A percentile compares a stretch with the other conserved stretches of the same genome.
Evolutionary conservation across 2,113 vertebrate species (phyloP).

Genomic region (Aix galericulata): DNA sequence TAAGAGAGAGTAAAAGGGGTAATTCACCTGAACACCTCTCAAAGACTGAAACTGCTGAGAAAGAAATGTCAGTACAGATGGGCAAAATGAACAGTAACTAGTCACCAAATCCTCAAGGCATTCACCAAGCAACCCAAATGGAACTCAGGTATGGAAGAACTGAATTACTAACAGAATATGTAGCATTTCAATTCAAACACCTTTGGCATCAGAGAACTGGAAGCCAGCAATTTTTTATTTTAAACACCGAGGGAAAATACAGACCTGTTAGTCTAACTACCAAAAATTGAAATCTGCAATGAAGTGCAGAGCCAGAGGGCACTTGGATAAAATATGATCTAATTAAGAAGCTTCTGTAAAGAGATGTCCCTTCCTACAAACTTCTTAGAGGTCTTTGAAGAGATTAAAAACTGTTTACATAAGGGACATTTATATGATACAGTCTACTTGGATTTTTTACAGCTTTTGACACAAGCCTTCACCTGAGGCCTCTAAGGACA

Average conservation of each 20-base stretch:
- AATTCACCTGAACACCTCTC: background rate
- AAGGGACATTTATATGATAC: background rate
- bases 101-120: background rate
- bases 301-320: background rate
- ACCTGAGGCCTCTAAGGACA: background rate
- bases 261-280: background rate
- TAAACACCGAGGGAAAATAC: background rate
- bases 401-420: background rate
- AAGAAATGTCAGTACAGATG: background rate
- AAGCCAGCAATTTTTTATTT: background rate
- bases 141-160: background rate
- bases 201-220: background rate
- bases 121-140: background rate
- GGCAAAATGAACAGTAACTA: background rate
- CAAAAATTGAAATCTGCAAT: background rate
- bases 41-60: background rate
- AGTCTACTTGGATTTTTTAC: background rate
- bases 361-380: background rate
- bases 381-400: background rate
- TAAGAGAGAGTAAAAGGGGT: background rate
- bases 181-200: background rate
- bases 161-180: background rate
- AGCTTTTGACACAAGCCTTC: background rate
- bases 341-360: background rate
- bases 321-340: conserved; percentile 11